Conservation (phyloP, 2,797 vertebrate species). For the Bucorvus abyssinicus region DNA sequence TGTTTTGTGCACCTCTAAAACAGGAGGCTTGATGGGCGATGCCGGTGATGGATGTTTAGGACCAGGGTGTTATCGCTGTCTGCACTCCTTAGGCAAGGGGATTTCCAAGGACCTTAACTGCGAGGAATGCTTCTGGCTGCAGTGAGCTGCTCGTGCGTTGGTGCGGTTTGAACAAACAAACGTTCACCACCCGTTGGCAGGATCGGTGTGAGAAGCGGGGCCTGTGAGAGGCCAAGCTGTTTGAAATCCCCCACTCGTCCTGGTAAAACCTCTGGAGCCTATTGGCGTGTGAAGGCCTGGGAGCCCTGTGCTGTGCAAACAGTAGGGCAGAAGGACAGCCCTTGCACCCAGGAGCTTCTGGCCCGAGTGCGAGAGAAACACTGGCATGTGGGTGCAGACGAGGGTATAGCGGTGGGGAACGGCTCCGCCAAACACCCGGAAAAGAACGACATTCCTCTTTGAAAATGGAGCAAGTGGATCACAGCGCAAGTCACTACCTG, state of each 20-base stretch:
- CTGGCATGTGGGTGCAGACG: neutral
- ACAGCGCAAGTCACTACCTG: neutral
- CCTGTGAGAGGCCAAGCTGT: neutral
- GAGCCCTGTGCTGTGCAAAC: conserved; percentile 45
- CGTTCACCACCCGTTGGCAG: neutral
- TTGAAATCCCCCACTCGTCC: conserved; percentile 11
- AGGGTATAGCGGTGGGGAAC: neutral
- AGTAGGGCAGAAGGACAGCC: neutral
- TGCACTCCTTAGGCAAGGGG: neutral
- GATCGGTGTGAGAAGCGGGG: neutral
- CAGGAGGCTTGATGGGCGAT: neutral
- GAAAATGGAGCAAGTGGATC: neutral
- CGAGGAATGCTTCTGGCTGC: neutral
- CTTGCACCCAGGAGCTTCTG: neutral
- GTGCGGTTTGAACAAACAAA: neutral
- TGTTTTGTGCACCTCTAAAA: neutral
- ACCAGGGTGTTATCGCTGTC: neutral
- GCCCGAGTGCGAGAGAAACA: fast-evolving
- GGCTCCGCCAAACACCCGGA: neutral
- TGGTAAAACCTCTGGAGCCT: conserved; percentile 27
- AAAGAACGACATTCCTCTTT: neutral
- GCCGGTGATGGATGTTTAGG: neutral
- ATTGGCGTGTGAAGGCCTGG: neutral
- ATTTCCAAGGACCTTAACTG: conserved; percentile 26
- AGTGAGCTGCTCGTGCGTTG: neutral